Evolutionary conservation across 1,140 invertebrate genomes (phyloP).

Genomic region (Episyrphus balteatus): DNA sequence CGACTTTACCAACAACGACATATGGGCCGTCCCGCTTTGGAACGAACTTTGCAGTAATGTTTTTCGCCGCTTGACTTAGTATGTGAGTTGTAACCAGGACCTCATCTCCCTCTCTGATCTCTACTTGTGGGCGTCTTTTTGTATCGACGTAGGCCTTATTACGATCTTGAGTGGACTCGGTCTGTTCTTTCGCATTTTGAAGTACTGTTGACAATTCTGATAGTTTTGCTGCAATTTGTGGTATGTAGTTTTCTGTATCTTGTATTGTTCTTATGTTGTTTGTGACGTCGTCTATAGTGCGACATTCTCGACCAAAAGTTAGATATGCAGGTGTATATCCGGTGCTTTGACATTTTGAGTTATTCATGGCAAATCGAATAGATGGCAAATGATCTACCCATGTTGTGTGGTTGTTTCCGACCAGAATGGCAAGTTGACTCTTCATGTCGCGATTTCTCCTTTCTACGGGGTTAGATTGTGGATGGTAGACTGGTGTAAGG

Average conservation of each 20-base stretch:
- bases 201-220: slow-evolving; percentile 8
- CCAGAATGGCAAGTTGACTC: slow-evolving; percentile 26
- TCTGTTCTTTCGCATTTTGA: slow-evolving; percentile 6
- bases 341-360: slow-evolving; percentile 26
- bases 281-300: slow-evolving; percentile 13
- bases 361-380: slow-evolving; percentile 36
- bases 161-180: neutral
- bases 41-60: too few species aligned
- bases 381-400: slow-evolving; percentile 30
- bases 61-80: too few species aligned
- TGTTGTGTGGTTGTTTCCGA: slow-evolving; percentile 22
- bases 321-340: slow-evolving; percentile 35
- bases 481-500: slow-evolving; percentile 28
- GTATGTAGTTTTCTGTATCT: slow-evolving; percentile 18
- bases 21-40: too few species aligned
- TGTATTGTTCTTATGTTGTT: slow-evolving; percentile 18
- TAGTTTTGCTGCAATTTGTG: slow-evolving; percentile 16
- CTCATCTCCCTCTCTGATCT: too few species aligned
- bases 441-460: slow-evolving; percentile 30
- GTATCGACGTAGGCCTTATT: slow-evolving; percentile 8
- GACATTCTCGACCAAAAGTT: slow-evolving; percentile 25
- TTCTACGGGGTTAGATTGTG: slow-evolving; percentile 31
- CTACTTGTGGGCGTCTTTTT: slow-evolving; percentile 5
- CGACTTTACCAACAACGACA: too few species aligned
- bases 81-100: too few species aligned